Base-by-base conservation (phyloP, 2,888 invertebrate genomes). In the Micoletzkya japonica region DNA sequence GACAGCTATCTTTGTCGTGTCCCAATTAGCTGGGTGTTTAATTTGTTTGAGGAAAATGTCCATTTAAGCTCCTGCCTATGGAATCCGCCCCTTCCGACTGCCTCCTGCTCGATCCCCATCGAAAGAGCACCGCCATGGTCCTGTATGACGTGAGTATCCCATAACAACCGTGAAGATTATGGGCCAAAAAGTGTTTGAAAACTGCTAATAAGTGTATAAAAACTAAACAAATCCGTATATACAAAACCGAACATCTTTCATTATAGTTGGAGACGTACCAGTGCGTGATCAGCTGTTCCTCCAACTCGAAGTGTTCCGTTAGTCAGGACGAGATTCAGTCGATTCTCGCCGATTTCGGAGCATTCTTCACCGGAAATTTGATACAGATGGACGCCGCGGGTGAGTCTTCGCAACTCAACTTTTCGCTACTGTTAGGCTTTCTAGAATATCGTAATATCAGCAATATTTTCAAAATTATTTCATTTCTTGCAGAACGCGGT, bases 71-170 rank as follows among this genome's bases (percentile, higher is more conserved):
- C 37, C 59, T 59, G n/a, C 59, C 59, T 24, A 20, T 59, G 4
- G 34, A 34, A 37, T 24, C 60, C 44, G 7, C 60, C 44, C 60
- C 60, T 2, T 26, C 32, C 20, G 60, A 77, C 63, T 78, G 76
- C 64, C 75, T 78, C 6, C 72, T 78, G 6, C 57, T 78, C 39
- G 78, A 78, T 70, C 74, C 78, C 14, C 50, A 58, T 1, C 39
- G 78, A 32, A 78, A 76, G 61, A 75, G 74, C 2, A 73, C 77
- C 37, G 78, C 78, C 7, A 73, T 78, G 34, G 72, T 78, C 4
- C 74, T 75, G 17, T 78, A 78, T 44, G 78, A 78, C 71, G 77
- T 76, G 52, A 74, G 75, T 61, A 17, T 24, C 44, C 10, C 7
- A 39, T 10, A 14, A 14, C 20, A 14, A 14, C 20, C 44, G 20